Conservation (phyloP, 1,140 invertebrate species). For the Drosophila novamexicana region DNA sequence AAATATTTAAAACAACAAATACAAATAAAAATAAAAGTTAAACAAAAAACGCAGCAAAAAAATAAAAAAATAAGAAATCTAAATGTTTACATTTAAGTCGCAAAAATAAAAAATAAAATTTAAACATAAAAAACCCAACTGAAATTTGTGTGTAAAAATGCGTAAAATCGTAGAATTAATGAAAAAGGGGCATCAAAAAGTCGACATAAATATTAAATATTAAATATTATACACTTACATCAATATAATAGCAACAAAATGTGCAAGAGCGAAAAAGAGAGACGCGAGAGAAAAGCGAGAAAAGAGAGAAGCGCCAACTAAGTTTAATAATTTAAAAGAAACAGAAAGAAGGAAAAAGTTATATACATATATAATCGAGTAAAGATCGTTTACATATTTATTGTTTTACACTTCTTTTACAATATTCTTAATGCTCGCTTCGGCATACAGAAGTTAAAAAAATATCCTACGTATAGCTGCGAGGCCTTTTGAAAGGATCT, state of each 20-base stretch:
- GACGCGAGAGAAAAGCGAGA: background rate
- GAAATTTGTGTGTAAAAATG: constrained; percentile 80
- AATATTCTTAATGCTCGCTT: constrained; percentile 15
- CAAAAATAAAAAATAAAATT: constrained; percentile 44
- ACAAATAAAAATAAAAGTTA: constrained; percentile 9
- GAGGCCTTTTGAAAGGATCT: constrained; percentile 31
- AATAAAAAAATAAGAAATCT: constrained; percentile 59
- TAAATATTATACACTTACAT: constrained; percentile 49
- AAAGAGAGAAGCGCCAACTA: constrained; percentile 59
- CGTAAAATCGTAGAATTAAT: constrained; percentile 74
- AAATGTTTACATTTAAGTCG: constrained; percentile 76
- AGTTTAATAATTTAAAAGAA: constrained; percentile 61
- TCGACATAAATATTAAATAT: constrained; percentile 57
- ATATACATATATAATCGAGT: constrained; percentile 56
- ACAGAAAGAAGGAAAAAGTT: constrained; percentile 22
- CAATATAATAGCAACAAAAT: constrained; percentile 52
- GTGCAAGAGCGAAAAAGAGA: constrained; percentile 29
- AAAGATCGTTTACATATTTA: constrained; percentile 56
- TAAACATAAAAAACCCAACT: constrained; percentile 53
- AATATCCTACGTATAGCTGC: constrained; percentile 27
- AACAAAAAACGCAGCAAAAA: constrained; percentile 62
- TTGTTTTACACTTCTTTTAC: constrained; percentile 27
- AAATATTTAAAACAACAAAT: constrained; percentile 13
- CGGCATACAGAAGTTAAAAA: constrained; percentile 24
- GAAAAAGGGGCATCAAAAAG: constrained; percentile 37